A percentile compares a stretch with the other conserved stretches of the same genome.
Evolutionary conservation across 2,888 invertebrate species (phyloP).

Genomic region (Euclidia mi): DNA sequence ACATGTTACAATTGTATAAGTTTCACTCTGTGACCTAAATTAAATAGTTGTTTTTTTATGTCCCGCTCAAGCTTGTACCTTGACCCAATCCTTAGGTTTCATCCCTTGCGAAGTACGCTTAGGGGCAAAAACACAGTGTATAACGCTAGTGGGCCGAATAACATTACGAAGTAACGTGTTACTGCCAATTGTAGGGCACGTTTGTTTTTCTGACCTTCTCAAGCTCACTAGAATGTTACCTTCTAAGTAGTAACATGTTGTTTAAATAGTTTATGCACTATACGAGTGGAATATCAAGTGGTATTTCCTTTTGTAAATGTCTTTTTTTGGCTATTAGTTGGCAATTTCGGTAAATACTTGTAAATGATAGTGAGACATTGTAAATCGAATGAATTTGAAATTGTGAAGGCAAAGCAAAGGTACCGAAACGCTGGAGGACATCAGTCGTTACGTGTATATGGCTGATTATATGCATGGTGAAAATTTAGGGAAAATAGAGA

Average conservation of each 20-base stretch:
- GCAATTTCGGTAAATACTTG: no score
- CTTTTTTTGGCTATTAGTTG: no score
- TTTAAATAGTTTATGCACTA: slow-evolving; percentile 23
- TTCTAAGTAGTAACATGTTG: slow-evolving; percentile 34
- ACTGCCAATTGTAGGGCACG: slow-evolving; percentile 37
- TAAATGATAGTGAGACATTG: no score
- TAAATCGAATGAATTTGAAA: no score
- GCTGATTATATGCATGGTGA: no score
- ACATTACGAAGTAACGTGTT: slow-evolving; percentile 43
- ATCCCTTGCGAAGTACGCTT: slow-evolving; percentile 46
- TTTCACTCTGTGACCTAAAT: no score
- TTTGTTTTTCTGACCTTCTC: slow-evolving; percentile 49
- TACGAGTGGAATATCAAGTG: background rate
- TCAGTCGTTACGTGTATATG: no score
- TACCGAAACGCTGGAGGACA: no score
- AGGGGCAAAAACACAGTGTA: slow-evolving; percentile 53
- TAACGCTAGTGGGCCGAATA: slow-evolving; percentile 52
- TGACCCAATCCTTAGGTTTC: slow-evolving; percentile 18
- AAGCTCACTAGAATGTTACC: slow-evolving; percentile 39
- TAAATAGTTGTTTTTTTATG: no score
- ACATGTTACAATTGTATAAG: no score
- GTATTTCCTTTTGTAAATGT: background rate
- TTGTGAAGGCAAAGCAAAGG: no score
- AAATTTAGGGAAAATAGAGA: no score
- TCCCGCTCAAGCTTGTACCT: slow-evolving; percentile 4